phyloP scores from a whole-genome alignment of 2,113 vertebrate species.

The Ameiurus melas region DNA sequence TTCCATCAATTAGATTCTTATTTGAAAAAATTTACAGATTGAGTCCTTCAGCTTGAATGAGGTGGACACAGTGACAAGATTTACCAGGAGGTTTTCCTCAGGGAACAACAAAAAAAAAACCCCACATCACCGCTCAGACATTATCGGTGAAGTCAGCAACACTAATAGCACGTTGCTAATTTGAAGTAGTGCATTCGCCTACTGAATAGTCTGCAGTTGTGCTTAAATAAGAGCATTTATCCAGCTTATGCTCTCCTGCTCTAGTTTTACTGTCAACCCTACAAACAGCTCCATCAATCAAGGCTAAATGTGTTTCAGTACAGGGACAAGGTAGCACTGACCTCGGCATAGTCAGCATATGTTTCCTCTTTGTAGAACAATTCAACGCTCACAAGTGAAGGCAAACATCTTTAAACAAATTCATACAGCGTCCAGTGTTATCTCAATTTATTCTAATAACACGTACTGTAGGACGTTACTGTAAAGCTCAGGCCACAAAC shows the following conservation, averaged over 20 bases:
- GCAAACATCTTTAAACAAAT: neutral
- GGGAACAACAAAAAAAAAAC: neutral
- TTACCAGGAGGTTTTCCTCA: neutral
- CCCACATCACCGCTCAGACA: neutral
- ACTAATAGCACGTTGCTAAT: constrained; percentile 37
- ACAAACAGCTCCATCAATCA: constrained; percentile 18
- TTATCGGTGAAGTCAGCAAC: constrained; percentile 24
- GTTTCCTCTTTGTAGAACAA: neutral
- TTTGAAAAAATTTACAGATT: neutral
- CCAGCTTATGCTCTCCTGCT: neutral
- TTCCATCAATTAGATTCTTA: neutral
- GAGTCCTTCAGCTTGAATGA: neutral
- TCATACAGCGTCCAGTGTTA: neutral
- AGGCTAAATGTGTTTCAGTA: neutral
- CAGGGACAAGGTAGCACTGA: neutral
- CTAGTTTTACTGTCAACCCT: constrained; percentile 19
- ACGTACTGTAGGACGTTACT: neutral
- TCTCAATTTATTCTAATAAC: neutral
- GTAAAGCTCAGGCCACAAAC: neutral
- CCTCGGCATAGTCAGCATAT: neutral
- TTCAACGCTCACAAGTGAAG: neutral
- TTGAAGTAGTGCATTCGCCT: neutral
- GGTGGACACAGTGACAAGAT: neutral
- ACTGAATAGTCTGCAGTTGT: neutral
- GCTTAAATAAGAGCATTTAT: constrained; percentile 12